Evolutionary conservation across 2,797 vertebrate genomes (phyloP), one percentile per base, ranked within the genome.

Genomic region (Pipistrellus nathusii): DNA sequence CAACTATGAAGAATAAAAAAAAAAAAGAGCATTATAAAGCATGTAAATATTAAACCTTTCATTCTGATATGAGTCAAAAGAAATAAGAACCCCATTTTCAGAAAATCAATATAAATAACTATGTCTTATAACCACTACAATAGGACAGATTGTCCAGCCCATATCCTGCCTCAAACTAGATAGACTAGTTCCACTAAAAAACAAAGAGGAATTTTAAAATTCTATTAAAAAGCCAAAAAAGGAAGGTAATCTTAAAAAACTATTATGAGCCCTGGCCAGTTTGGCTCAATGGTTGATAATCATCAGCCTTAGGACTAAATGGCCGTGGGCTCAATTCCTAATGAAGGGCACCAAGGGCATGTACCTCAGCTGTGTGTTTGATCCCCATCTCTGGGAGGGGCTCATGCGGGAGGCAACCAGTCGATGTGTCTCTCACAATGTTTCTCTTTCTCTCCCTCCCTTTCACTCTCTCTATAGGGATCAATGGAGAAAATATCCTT

Each of bases 1-100:
- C 99, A 98, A 99, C 99, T 99, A 97, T 27, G 83, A 81, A 96
- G 46, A 18, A 72, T 23, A 92, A 94, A 64, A 5, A 94, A 91
- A 87, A 55, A 59, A 83, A 73, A 78, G 35, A 35, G 18, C 64
- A 85, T 27, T 38, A 38, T 84, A 64, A 81, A 78, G 38, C 35
- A 91, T 25, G 64, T 51, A 85, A 89, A 69, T 55, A 51, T n/a
- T 62, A 2, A n/a, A 96, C 35, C 27, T 93, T 91, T 55, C 64
- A 80, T 53, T 91, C 55, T 59, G 71, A 93, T 62, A 57, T 5
- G 4, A 57, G 6, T 32, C 51, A 51, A 88, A 80, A 91, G 30
- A 48, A 90, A 75, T 85, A 88, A 71, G 17, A 30, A 68, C 1
- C 13, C 23, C 41, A 35, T 84, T 64, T 95, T 85, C 17, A 72